Conservation (phyloP, 2,797 vertebrate genomes). For the Mus caroli region DNA sequence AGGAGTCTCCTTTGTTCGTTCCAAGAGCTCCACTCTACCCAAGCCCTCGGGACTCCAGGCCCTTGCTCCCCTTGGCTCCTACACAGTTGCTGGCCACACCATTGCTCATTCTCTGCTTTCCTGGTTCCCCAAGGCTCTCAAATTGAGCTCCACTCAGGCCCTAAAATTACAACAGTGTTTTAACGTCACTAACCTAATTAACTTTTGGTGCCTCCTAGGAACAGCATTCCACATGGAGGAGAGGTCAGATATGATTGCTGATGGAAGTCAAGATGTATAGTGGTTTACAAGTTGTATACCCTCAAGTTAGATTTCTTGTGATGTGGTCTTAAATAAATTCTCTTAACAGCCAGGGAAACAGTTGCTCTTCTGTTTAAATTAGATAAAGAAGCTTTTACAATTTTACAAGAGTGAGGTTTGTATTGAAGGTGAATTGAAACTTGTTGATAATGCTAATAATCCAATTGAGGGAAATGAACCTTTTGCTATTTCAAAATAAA, state of each 20-base stretch:
- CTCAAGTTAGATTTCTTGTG: conserved; percentile 12
- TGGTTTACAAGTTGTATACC: neutral
- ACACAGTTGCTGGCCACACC: neutral
- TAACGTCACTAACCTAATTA: neutral
- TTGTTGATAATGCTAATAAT: neutral
- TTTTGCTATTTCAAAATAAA: neutral
- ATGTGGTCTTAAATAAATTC: neutral
- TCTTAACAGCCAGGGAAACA: neutral
- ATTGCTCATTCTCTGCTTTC: neutral
- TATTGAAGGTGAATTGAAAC: neutral
- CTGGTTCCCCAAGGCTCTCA: neutral
- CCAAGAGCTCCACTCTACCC: neutral
- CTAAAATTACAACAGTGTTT: neutral
- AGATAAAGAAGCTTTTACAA: neutral
- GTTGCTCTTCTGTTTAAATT: conserved; percentile 5
- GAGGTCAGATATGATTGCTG: neutral
- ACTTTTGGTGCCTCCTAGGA: neutral
- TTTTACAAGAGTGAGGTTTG: conserved; percentile 32
- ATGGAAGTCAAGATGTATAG: neutral
- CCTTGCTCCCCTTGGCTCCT: neutral
- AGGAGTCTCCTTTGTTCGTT: neutral
- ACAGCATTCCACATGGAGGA: neutral
- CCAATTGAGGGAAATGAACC: neutral
- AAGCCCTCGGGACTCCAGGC: neutral
- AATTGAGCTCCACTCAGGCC: neutral